These are phyloP conservation scores for Metalampra italica DNA, from an alignment of 2,888 invertebrate genomes.

Conservation along the genomic window DNA sequence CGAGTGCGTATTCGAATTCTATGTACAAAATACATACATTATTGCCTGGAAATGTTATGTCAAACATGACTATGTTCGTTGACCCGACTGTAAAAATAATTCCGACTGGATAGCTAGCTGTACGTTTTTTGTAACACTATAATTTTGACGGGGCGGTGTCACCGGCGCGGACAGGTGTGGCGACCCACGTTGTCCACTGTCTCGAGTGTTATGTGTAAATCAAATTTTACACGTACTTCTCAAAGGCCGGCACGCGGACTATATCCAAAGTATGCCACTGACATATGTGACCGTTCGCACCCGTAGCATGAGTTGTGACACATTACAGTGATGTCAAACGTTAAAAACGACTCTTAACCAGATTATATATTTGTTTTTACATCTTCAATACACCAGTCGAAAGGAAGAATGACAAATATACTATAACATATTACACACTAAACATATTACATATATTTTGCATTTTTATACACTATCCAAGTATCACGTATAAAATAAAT, in stretches of 20 bases:
- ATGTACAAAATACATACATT: background rate
- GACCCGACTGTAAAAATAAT: background rate
- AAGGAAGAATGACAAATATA: no score
- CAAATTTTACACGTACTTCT: background rate
- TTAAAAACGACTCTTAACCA: background rate
- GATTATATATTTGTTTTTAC: no score
- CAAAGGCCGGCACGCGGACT: background rate
- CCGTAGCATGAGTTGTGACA: conserved; percentile 1
- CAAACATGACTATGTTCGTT: background rate
- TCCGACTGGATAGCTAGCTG: background rate
- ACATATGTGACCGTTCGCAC: background rate
- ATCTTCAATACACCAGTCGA: background rate
- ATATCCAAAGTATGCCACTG: background rate
- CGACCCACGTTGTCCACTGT: background rate
- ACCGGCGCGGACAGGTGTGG: conserved; percentile 1
- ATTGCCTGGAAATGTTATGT: background rate
- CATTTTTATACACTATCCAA: no score
- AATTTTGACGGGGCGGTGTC: conserved; percentile 5
- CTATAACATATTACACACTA: no score
- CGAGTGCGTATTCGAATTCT: background rate
- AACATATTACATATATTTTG: no score
- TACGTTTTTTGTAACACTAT: conserved; percentile 3
- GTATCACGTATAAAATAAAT: no score
- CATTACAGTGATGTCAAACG: background rate
- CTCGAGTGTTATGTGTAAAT: background rate